Evolutionary conservation across 2,113 vertebrate genomes (phyloP).

Genomic region (Puntigrus tetrazona): DNA sequence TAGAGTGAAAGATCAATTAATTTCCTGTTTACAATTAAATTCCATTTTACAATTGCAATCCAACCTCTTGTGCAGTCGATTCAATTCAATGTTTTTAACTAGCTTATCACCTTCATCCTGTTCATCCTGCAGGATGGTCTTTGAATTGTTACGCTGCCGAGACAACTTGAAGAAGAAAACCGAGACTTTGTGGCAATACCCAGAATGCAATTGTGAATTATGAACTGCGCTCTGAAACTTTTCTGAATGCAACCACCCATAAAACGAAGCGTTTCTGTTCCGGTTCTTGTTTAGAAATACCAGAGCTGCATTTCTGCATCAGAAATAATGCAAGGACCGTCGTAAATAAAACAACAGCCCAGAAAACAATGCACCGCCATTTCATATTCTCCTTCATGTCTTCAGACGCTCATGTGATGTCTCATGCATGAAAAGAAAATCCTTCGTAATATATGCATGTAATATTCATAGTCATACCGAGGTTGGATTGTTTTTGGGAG

Average conservation of each 20-base stretch:
- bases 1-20: no score
- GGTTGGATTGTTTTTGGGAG: no score
- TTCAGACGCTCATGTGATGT: neutral
- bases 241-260: neutral
- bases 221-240: neutral
- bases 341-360: neutral
- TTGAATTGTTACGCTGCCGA: no score
- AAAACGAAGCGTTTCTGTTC: neutral
- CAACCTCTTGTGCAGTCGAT: no score
- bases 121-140: no score
- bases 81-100: no score
- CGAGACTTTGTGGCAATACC: no score
- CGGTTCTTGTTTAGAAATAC: neutral
- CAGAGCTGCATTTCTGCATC: neutral
- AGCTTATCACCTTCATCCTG: no score
- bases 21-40: no score
- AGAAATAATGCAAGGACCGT: neutral
- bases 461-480: neutral
- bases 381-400: neutral
- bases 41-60: no score
- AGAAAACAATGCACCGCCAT: neutral
- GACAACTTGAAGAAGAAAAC: no score
- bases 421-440: neutral
- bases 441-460: neutral
- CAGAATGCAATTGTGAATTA: no score